Conservation (phyloP, 2,113 vertebrate species). For the Catharus fuscescens region DNA sequence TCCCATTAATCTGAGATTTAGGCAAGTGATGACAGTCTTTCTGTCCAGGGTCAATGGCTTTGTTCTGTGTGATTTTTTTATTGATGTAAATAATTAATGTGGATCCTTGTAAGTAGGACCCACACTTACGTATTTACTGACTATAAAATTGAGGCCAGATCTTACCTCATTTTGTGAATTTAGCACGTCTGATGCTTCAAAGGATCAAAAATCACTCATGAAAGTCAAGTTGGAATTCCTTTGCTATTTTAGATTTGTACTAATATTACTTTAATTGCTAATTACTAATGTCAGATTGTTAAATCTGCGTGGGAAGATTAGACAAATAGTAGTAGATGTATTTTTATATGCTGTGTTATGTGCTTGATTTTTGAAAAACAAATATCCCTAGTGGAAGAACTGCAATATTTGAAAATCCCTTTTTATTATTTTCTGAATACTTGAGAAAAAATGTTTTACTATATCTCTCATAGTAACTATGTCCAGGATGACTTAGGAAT, state of each 20-base stretch:
- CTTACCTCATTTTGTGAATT: background rate
- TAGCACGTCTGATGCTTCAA: background rate
- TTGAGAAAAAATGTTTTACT: background rate
- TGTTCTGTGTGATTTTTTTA: background rate
- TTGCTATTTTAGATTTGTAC: background rate
- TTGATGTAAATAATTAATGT: background rate
- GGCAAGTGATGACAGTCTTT: background rate
- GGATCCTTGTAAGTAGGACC: background rate
- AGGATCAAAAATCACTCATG: background rate
- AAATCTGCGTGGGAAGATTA: background rate
- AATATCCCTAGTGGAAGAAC: background rate
- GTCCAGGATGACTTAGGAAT: background rate
- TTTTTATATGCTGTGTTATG: background rate
- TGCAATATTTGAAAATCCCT: background rate
- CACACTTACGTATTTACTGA: background rate
- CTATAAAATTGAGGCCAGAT: background rate
- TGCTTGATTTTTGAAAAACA: background rate
- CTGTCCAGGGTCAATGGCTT: background rate
- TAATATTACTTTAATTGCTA: background rate
- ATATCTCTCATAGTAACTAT: background rate
- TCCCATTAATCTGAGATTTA: background rate
- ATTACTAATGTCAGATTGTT: constrained; percentile 18
- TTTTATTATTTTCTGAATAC: background rate
- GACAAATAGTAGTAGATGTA: background rate
- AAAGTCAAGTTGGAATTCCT: background rate